Evolutionary conservation across 1,140 invertebrate genomes (phyloP), one percentile per base, ranked within the genome.

Genomic region (Caerostris extrusa): DNA sequence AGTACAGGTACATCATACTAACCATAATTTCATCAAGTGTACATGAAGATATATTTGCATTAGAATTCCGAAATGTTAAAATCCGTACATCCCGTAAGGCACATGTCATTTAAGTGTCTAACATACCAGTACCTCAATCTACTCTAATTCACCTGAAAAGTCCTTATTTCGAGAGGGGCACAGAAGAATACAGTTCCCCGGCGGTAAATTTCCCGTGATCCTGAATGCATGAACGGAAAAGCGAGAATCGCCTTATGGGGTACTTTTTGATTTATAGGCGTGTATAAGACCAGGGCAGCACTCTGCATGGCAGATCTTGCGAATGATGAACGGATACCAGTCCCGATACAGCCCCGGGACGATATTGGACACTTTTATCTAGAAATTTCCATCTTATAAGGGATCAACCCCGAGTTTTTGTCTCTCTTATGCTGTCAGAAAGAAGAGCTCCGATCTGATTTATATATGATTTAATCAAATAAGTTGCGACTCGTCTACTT

Each of bases 281-380:
- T 6, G 83, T 58, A n/a, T 4, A 58, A 3, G 12, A 8, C 55
- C 17, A n/a, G 2, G 17, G 19, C 34, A 77, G 57, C 7, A 85
- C 56, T 3, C 8, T 58, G 7, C 14, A 19, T 64, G n/a, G 34
- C 67, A 71, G 50, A 90, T 77, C 56, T 58, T 7, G 17, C 10
- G 58, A 56, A 90, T 90, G 88, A 90, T 90, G 55, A 90, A 90
- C 77, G 88, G 57, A 7, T 57, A 34, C 5, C 50, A 71, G n/a
- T 87, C 85, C 8, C 50, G 85, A 87, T 90, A 57, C 67, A 90
- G 86, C 83, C 14, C 12, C 19, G 56, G 55, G 88, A 61, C 67
- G 88, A 67, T 90, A 90, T 90, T 90, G 88, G 67, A 90, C 77
- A 90, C 88, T 90, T 71, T 77, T 90, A 69, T 90, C 64, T 69